phyloP scores from a whole-genome alignment of 2,113 vertebrate genomes.

The Steatornis caripensis region DNA sequence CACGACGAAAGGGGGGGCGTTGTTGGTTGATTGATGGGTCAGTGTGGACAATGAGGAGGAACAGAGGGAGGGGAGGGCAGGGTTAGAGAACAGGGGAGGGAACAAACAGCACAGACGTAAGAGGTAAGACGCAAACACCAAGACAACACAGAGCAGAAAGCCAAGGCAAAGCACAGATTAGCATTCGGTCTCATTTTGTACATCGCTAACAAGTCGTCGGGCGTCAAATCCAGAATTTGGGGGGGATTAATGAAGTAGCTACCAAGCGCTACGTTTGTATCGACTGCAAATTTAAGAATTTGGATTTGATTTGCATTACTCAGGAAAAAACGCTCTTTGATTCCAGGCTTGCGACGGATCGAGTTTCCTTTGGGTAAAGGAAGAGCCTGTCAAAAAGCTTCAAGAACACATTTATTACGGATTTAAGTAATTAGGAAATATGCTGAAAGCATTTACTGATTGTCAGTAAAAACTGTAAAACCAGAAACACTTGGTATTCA shows the following conservation, averaged over 20 bases:
- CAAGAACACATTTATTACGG: slow-evolving; percentile 19
- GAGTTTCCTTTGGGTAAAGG: slow-evolving; percentile 22
- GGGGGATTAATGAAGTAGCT: slow-evolving; percentile 21
- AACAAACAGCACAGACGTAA: slow-evolving; percentile 82
- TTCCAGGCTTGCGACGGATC: background rate
- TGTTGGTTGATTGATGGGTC: slow-evolving; percentile 84
- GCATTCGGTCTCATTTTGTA: slow-evolving; percentile 83
- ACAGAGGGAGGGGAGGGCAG: slow-evolving; percentile 73
- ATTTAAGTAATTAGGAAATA: slow-evolving; percentile 24
- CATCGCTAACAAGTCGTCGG: slow-evolving; percentile 38
- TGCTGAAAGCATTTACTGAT: slow-evolving; percentile 48
- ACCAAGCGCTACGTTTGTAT: background rate
- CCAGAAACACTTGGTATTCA: slow-evolving; percentile 37
- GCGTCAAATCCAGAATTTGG: slow-evolving; percentile 28
- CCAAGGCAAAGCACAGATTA: slow-evolving; percentile 96
- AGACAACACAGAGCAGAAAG: slow-evolving; percentile 95
- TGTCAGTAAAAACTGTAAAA: slow-evolving; percentile 30
- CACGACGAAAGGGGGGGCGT: slow-evolving; percentile 78
- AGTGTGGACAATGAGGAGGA: slow-evolving; percentile 79
- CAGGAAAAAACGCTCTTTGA: slow-evolving; percentile 21
- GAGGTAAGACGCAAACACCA: slow-evolving; percentile 81
- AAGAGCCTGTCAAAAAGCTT: slow-evolving; percentile 34
- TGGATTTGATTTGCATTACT: slow-evolving; percentile 64
- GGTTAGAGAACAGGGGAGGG: slow-evolving; percentile 79
- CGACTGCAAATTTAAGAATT: slow-evolving; percentile 56